These are phyloP conservation scores for Drosophila ohnishii DNA, from an alignment of 1,140 invertebrate species.

Conservation along the genomic window DNA sequence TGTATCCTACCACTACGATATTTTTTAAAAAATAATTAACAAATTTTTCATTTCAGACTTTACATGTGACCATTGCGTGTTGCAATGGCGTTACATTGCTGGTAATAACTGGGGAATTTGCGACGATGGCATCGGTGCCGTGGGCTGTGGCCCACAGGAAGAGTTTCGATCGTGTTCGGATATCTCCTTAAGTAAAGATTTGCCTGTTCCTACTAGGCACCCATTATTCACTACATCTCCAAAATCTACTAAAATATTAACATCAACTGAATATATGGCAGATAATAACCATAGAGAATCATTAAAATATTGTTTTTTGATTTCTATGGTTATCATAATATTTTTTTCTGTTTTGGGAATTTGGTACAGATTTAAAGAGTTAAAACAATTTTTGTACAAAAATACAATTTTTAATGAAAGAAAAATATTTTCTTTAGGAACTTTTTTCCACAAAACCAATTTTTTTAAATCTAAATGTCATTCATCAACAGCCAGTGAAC, in stretches of 20 bases:
- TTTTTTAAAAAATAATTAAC: background rate
- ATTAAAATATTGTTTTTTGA: conserved; percentile 80
- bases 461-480: background rate
- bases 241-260: background rate
- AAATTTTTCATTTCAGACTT: background rate
- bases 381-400: conserved; percentile 3
- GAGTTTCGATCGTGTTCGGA: conserved; percentile 94
- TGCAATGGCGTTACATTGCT: conserved; percentile 80
- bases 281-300: conserved; percentile 16
- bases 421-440: background rate
- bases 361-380: conserved; percentile 74
- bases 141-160: conserved; percentile 88
- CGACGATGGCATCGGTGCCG: conserved; percentile 70
- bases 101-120: conserved; percentile 84
- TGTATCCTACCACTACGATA: background rate
- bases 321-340: conserved; percentile 83
- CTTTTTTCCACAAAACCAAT: background rate
- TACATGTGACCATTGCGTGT: conserved; percentile 85
- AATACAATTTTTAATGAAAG: background rate
- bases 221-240: conserved; percentile 50
- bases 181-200: conserved; percentile 87
- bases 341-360: conserved; percentile 83
- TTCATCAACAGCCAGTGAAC: background rate
- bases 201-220: conserved; percentile 51
- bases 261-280: conserved; percentile 10